These are phyloP conservation scores for Neoaliturus tenellus DNA, from an alignment of 2,888 invertebrate genomes.

Conservation along the genomic window DNA sequence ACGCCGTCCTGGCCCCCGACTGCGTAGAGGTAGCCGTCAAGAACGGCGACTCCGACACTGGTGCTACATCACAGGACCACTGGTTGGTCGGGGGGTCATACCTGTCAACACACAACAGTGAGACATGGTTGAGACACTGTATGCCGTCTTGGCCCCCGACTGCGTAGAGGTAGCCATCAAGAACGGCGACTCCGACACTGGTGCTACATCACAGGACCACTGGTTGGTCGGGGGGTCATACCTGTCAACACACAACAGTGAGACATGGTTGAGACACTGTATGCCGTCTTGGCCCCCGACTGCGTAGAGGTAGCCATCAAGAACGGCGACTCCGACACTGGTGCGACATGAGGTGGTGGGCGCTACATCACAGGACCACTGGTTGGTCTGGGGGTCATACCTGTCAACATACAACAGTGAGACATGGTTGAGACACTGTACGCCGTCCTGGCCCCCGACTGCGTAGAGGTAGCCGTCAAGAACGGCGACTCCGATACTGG, in stretches of 20 bases:
- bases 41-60: constrained; percentile 97
- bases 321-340: constrained; percentile 97
- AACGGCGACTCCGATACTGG: constrained; percentile 98
- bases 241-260: constrained; percentile 78
- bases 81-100: constrained; percentile 97
- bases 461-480: constrained; percentile 95
- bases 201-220: constrained; percentile 99
- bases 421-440: constrained; percentile 97
- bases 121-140: constrained; percentile 96
- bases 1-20: constrained; percentile 98
- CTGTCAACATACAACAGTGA: constrained; percentile 71
- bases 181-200: constrained; percentile 97
- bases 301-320: constrained; percentile 95
- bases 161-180: constrained; percentile 95
- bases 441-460: constrained; percentile 98
- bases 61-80: constrained; percentile 99
- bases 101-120: constrained; percentile 78
- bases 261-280: constrained; percentile 97
- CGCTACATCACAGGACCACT: constrained; percentile 99
- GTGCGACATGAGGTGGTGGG: constrained; percentile 99
- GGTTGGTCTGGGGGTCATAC: constrained; percentile 95
- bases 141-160: constrained; percentile 98
- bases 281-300: constrained; percentile 98
- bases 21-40: constrained; percentile 95
- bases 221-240: constrained; percentile 97